Percentiles rank a stretch among this genome's conserved stretches.
These are phyloP conservation scores for Gila orcuttii DNA, from an alignment of 2,113 vertebrate species.

Conservation along the genomic window DNA sequence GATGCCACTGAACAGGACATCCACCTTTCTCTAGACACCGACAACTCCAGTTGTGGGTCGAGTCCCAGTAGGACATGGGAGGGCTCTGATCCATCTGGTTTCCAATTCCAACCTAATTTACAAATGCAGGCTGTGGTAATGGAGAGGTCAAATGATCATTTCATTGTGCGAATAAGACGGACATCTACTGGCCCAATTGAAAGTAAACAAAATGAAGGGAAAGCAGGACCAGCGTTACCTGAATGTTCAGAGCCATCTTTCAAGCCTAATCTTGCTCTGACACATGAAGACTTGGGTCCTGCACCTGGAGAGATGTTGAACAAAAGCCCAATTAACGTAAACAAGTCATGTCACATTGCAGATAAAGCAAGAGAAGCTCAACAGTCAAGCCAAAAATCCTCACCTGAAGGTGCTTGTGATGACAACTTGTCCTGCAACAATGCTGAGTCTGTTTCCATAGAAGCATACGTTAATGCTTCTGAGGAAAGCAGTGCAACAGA, in stretches of 20 bases:
- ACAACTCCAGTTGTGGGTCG: conserved; percentile 89
- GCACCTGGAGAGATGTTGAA: not conserved
- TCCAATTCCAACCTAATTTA: conserved; percentile 85
- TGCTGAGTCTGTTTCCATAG: not conserved
- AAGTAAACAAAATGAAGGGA: conserved; percentile 47
- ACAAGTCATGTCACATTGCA: not conserved
- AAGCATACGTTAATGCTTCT: conserved; percentile 18
- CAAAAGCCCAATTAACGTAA: not conserved
- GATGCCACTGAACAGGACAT: conserved; percentile 94
- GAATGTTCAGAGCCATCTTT: not conserved
- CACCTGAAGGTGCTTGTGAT: not conserved
- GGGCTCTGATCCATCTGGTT: conserved; percentile 67
- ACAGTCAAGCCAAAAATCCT: not conserved
- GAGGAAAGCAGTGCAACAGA: not conserved
- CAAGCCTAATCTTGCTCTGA: not conserved
- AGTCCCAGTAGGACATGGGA: conserved; percentile 77
- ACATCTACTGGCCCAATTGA: conserved; percentile 56
- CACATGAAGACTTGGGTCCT: not conserved
- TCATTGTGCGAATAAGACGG: conserved; percentile 91
- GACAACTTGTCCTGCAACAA: not conserved
- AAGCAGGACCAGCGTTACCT: conserved; percentile 46
- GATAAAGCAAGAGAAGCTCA: conserved; percentile 8
- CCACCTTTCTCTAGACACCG: conserved; percentile 91
- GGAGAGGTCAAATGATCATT: conserved; percentile 96
- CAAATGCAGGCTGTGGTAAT: conserved; percentile 95